A percentile compares a stretch with the other conserved stretches of the same genome.
phyloP scores from a whole-genome alignment of 2,797 vertebrate species.

The Megalops cyprinoides region DNA sequence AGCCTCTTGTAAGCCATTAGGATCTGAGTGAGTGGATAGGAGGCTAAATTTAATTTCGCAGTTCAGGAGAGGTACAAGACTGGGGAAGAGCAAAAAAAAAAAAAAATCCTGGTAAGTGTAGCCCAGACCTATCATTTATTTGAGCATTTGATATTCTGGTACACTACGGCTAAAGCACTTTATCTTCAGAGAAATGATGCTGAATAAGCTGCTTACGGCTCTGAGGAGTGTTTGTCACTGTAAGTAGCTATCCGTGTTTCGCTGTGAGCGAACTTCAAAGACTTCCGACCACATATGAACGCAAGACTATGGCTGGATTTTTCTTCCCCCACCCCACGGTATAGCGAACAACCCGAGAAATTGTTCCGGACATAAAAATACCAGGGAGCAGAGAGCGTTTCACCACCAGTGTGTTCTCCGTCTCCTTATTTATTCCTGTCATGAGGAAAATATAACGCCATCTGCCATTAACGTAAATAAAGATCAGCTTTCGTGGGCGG shows the following conservation, averaged over 20 bases:
- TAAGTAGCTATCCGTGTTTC: constrained; percentile 62
- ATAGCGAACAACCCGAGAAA: constrained; percentile 46
- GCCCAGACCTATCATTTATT: constrained; percentile 49
- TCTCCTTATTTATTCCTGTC: neutral
- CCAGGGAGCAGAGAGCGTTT: too few species aligned
- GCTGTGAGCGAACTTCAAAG: constrained; percentile 61
- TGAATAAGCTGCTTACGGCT: constrained; percentile 70
- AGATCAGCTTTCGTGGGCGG: neutral
- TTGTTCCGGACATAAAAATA: neutral
- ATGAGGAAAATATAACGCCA: neutral
- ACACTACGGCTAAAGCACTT: constrained; percentile 56
- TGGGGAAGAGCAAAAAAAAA: neutral
- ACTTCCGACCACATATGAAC: constrained; percentile 54
- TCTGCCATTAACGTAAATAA: constrained; percentile 3
- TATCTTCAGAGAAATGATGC: constrained; percentile 57
- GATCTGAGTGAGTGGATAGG: neutral
- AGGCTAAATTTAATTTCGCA: constrained; percentile 35
- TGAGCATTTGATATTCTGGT: constrained; percentile 53
- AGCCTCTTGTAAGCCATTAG: neutral
- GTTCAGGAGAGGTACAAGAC: constrained; percentile 20
- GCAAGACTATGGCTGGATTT: constrained; percentile 9
- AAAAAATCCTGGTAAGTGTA: constrained; percentile 38
- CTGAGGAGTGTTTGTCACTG: constrained; percentile 65
- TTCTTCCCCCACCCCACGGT: too few species aligned
- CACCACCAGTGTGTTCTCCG: too few species aligned